Evolutionary conservation across 2,888 invertebrate species (phyloP), one percentile per base, ranked within the genome.

Genomic region (Dioctria linearis): DNA sequence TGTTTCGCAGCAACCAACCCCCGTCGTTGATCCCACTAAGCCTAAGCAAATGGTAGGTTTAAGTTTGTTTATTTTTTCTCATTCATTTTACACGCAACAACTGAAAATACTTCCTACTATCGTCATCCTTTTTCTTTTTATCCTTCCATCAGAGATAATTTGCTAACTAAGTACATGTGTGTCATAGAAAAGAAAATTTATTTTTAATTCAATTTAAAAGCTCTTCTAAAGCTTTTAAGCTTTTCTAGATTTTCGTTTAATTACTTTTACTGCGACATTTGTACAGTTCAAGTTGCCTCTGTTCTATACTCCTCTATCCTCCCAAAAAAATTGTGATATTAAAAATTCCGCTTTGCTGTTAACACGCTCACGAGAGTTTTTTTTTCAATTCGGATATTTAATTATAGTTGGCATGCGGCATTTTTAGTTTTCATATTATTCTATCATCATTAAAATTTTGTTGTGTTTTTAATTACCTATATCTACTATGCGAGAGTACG

Each of bases 11-110:
- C 86, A 85, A 90, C 84, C 90, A 90, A 91, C 90, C 90, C 89
- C 91, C 90, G 90, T 90, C 86, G 90, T 91, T 87, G 90, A 92
- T 90, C 91, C 91, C 88, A 90, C 90, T 89, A 92, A 92, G 87
- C 91, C 92, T 87, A 91, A 92, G 88, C 89, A 90, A 88, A 90
- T 91, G 92, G 92, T 92, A 92, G 90, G 92, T 92, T 84, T 84
- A 83, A 83, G 84, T 85, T 84, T 84, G 81, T 83, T 83, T 84
- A 83, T 82, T 81, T 66, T 49, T 82, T 82, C 80, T 67, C 69
- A 69, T 81, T 67, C 49, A 59, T 65, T 54, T 67, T 71, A 9
- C 5, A n/a, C 13, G n/a, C 39, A 54, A 59, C 9, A 57, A 54
- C 61, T 46, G 25, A 54, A 66, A 78, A 40, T n/a, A 42, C n/a